Evolutionary conservation across 2,888 invertebrate species (phyloP).

Genomic region (Anthophora plumipes): DNA sequence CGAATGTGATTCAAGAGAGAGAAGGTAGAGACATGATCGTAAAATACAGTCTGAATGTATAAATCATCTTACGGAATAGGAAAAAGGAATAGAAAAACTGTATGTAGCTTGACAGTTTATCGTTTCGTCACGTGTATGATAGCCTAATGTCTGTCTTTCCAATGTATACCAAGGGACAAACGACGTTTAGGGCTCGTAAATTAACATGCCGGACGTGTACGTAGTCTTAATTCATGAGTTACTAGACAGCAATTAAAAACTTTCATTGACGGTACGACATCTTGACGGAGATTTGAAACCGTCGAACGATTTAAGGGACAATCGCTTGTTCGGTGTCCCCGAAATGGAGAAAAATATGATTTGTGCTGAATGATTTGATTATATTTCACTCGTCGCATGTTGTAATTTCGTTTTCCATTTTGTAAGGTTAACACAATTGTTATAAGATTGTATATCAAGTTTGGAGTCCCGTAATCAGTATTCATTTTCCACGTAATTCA

Average conservation of each 20-base stretch:
- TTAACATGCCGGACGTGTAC: neutral
- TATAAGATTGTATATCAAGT: too few relatives aligned
- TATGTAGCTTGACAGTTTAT: neutral
- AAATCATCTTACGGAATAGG: conserved; percentile 5
- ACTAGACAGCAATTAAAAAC: conserved; percentile 27
- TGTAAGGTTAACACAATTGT: too few relatives aligned
- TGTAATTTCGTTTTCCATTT: too few relatives aligned
- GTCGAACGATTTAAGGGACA: neutral
- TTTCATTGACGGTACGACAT: neutral
- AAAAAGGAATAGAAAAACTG: neutral
- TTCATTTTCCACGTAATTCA: too few relatives aligned
- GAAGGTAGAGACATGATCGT: neutral
- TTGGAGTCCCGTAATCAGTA: too few relatives aligned
- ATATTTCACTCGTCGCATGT: neutral
- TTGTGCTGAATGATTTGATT: neutral
- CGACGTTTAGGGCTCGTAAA: conserved; percentile 36
- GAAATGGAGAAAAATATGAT: neutral
- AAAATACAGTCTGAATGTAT: neutral
- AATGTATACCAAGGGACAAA: neutral
- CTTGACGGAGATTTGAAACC: neutral
- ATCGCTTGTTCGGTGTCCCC: neutral
- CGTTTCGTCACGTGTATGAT: neutral
- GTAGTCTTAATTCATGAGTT: neutral
- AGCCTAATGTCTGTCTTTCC: conserved; percentile 22
- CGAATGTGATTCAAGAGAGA: neutral